A percentile compares a stretch with the other conserved stretches of the same genome.
Conservation (phyloP, 2,888 invertebrate genomes). For the Julus scandinavius region DNA sequence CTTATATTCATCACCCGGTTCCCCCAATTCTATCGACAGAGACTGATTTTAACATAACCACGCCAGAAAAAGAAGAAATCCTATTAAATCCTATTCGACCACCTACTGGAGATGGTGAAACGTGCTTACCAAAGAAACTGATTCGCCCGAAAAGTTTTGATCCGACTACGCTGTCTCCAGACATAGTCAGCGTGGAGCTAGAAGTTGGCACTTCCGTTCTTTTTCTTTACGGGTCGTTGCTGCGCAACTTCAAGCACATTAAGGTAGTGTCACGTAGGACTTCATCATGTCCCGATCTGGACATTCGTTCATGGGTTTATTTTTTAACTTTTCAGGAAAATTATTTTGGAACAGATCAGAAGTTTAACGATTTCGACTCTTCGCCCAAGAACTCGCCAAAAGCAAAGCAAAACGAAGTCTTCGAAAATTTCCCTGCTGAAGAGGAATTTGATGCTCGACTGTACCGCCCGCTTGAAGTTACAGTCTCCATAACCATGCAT, state of each 20-base stretch:
- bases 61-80: conserved; percentile 94
- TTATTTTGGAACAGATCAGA: conserved; percentile 96
- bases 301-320: background rate
- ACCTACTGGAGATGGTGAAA: conserved; percentile 67
- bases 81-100: conserved; percentile 91
- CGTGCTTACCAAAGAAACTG: background rate
- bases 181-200: conserved; percentile 89
- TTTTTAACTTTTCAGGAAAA: conserved; percentile 76
- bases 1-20: conserved; percentile 91
- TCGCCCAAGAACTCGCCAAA: conserved; percentile 55
- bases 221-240: conserved; percentile 89
- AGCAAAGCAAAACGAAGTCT: conserved; percentile 56
- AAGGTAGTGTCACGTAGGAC: conserved; percentile 69
- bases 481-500: conserved; percentile 91
- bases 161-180: conserved; percentile 84
- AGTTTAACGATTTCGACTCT: conserved; percentile 83
- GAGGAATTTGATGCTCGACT: conserved; percentile 81
- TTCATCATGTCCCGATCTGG: background rate
- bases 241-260: conserved; percentile 88
- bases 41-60: conserved; percentile 86
- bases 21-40: conserved; percentile 88
- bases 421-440: conserved; percentile 57
- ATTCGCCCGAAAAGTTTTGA: conserved; percentile 73
- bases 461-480: conserved; percentile 90
- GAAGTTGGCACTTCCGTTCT: conserved; percentile 95